Evolutionary conservation across 2,888 invertebrate species (phyloP), one percentile per base, ranked within the genome.

Genomic region (Megastigmus dorsalis): DNA sequence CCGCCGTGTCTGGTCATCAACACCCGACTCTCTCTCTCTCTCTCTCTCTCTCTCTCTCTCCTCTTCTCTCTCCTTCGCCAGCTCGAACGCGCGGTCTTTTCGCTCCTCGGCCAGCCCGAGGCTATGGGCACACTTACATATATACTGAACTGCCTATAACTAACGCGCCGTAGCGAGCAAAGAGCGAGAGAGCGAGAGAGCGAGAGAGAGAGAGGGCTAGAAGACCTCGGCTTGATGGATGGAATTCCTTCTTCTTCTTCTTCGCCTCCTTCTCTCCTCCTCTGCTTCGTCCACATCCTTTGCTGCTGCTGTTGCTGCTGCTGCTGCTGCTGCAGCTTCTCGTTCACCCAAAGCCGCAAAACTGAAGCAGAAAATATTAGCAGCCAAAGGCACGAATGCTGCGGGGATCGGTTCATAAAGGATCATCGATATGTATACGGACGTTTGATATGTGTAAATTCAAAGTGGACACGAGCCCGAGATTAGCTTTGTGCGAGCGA

Each of bases 1-100:
- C 82, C 81, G 82, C 82, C 80, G 82, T 80, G 82, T 82, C 82
- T 82, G 82, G 82, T 82, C 82, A 82, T 84, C 84, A 84, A 84
- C 84, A 84, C 84, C 83, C 82, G 81, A 83, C 77, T 76, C 78
- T 76, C 77, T 57, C 72, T 75, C 76, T 77, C 79, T 74, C 77
- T 54, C 78, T 78, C 78, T 78, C 75, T 68, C 66, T 65, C 69
- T 65, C 54, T 73, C 77, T 75, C 79, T 77, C 76, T 43, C 78
- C 55, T 71, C 72, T 36, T 68, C 78, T 74, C 66, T 68, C 75
- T n/a, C n/a, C n/a, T n/a, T 75, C 74, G 74, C 62, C 78, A 74
- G 52, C 50, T 50, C 38, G 45, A 33, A 9, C 38, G 5, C 13
- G 55, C 78, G 41, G 59, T 60, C 45, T 78, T 78, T 76, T 76